A percentile compares a stretch with the other conserved stretches of the same genome.
phyloP scores from a whole-genome alignment of 2,113 vertebrate species.

The Callaeas wilsoni region DNA sequence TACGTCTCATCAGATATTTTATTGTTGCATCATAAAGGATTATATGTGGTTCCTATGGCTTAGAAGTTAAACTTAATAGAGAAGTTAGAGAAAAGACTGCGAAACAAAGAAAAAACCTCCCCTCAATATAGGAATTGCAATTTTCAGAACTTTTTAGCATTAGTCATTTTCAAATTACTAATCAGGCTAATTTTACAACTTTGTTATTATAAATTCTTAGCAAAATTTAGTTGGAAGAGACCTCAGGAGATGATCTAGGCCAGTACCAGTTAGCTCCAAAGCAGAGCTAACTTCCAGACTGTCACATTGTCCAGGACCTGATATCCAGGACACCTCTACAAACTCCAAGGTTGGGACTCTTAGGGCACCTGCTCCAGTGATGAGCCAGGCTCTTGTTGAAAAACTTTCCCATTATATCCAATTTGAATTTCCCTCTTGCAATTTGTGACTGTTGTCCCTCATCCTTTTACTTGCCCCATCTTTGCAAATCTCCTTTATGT shows the following conservation, averaged over 20 bases:
- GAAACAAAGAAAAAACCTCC: background rate
- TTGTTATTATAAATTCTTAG: background rate
- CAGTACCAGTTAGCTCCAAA: background rate
- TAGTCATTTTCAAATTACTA: background rate
- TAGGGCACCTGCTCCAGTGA: background rate
- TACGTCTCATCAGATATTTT: background rate
- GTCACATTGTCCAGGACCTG: background rate
- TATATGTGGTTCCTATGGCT: background rate
- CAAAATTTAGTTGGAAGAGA: background rate
- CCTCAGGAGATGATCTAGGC: background rate
- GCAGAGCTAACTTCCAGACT: background rate
- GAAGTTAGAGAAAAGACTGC: background rate
- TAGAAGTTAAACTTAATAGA: background rate
- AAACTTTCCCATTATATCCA: background rate
- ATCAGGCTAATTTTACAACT: background rate
- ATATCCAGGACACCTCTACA: background rate
- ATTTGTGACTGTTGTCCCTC: background rate
- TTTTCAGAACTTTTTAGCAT: background rate
- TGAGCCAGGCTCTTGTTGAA: background rate
- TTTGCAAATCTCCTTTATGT: background rate
- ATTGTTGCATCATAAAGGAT: background rate
- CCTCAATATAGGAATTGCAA: background rate
- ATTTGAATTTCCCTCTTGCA: background rate
- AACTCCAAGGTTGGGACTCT: background rate
- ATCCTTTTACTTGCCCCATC: background rate